Base-by-base conservation (phyloP, 2,888 invertebrate species). In the Harpalus rufipes region DNA sequence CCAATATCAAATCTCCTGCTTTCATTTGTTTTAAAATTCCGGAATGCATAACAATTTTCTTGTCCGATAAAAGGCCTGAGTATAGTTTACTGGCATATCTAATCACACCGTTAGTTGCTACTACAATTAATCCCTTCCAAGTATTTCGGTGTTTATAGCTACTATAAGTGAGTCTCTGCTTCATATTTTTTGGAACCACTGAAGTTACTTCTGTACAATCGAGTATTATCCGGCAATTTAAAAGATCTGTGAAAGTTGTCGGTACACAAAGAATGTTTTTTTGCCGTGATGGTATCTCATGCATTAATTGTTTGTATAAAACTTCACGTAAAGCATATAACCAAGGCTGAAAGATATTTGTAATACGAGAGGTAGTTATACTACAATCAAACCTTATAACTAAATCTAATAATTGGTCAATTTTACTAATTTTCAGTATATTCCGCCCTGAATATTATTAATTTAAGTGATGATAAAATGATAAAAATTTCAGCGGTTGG, bases 81-180 rank as follows among this genome's bases (percentile, higher is more conserved):
- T 32, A 32, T 32, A 32, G 32, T 32, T 32, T 32, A 80, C 87
- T 88, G 0, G 86, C 86, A 86, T 86, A 88, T 1, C 87, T 88
- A 7, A 88, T 81, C 7, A 87, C 87, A 6, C 88, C 89, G 87
- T 88, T 88, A 16, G 89, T 88, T 25, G 88, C 88, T 78, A 88
- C 87, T 7, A 87, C 88, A 6, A 88, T 83, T 7, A 89, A 78
- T 14, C 72, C 86, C 85, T 88, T 89, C 51, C 87, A 81, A 0
- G 88, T 88, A 80, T 88, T 87, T 16, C 81, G 56, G 61, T 87
- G 86, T 85, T 88, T 88, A 59, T 88, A 88, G 7, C 82, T 80
- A 79, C 87, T 87, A 44, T 86, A 87, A 0, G 86, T 87, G 0
- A 61, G 12, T 41, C 68, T 32, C 32, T 32, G 32, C 32, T 32